Evolutionary conservation across 1,140 invertebrate genomes (phyloP).

Genomic region (Aricia agestis): DNA sequence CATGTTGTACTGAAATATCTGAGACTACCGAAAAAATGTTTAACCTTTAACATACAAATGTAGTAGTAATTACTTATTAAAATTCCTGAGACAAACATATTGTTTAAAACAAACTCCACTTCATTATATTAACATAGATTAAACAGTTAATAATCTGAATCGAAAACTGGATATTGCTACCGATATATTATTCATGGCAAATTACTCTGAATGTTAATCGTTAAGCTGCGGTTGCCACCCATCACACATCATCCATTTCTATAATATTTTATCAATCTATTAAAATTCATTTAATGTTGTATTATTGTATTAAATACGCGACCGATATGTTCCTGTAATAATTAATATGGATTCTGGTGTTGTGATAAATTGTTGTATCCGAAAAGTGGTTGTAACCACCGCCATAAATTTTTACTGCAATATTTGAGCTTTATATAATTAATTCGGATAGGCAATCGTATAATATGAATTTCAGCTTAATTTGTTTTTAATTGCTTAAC

Average conservation of each 20-base stretch:
- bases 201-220: neutral
- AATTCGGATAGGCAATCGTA: neutral
- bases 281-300: conserved; percentile 13
- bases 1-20: too few relatives aligned
- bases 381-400: conserved; percentile 5
- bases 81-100: too few relatives aligned
- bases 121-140: neutral
- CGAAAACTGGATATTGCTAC: neutral
- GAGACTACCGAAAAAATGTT: too few relatives aligned
- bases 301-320: neutral
- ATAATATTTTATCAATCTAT: conserved; percentile 19
- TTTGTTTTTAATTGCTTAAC: neutral
- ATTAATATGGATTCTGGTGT: neutral
- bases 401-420: neutral
- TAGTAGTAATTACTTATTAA: too few relatives aligned
- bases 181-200: neutral
- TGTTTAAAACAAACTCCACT: neutral
- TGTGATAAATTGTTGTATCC: neutral
- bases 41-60: too few relatives aligned
- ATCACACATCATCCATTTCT: neutral
- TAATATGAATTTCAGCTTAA: neutral
- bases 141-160: neutral
- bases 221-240: neutral
- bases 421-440: neutral
- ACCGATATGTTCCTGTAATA: neutral